Evolutionary conservation across 2,888 invertebrate genomes (phyloP), one percentile per base, ranked within the genome.

Genomic region (Ceriagrion tenellum): DNA sequence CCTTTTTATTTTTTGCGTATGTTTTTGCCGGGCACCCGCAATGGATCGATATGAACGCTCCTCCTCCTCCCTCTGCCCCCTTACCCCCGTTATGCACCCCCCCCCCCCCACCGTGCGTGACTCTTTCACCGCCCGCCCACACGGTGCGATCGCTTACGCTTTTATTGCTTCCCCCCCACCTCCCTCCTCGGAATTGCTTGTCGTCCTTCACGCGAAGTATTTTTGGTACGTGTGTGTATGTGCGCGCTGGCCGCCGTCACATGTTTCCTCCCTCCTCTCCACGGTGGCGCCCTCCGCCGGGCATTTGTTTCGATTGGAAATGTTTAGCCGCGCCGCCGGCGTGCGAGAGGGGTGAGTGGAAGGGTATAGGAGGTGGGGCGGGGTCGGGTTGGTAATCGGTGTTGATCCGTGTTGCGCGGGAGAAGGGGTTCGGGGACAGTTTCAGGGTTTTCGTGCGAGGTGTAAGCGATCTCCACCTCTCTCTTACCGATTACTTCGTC

Each of bases 11-110:
- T 93, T 74, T 69, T 74, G 74, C 93, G n/a, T 47, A 69, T 93
- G 47, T 69, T 69, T 69, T 93, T 74, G 47, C n/a, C 47, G 47
- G 47, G 91, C 90, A 91, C 90, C 91, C 91, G 91, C 93, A 93
- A 8, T 55, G 69, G 93, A 93, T 93, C 93, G 93, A 93, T 93
- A 47, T 20, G 59, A 20, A 59, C 20, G n/a, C n/a, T 16, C 59
- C 59, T 20, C 20, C 59, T 12, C 18, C 20, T 16, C 20, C 2
- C 59, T 59, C 2, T 20, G 1, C 59, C 12, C 13, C 56, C 56
- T 16, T 16, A 56, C 56, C 56, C 16, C n/a, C 16, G 56, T 16
- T 56, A 56, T 56, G 56, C 56, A 56, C 56, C 8, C 20, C 59
- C 18, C 59, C 20, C 59, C 59, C 18, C 47, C 69, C 12, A 16